Percentiles rank a stretch among this genome's conserved stretches.
phyloP scores from a whole-genome alignment of 2,113 vertebrate genomes.

The Calypte anna region DNA sequence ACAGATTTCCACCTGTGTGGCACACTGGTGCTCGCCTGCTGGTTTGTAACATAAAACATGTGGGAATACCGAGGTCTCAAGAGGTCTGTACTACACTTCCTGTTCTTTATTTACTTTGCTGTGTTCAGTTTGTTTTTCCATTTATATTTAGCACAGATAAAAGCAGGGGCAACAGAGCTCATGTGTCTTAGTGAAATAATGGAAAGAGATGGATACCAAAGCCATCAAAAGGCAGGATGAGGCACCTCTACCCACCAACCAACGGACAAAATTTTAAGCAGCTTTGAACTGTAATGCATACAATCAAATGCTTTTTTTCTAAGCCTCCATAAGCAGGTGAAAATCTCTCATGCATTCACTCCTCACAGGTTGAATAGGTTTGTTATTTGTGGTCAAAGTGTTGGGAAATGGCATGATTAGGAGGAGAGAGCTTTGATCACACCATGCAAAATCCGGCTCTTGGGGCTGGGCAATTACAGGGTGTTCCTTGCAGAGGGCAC shows the following conservation, averaged over 20 bases:
- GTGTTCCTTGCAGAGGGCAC: not conserved
- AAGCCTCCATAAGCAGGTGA: constrained; percentile 52
- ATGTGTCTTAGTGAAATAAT: constrained; percentile 47
- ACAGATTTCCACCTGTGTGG: constrained; percentile 70
- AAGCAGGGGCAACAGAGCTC: constrained; percentile 5
- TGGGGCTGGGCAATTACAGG: not conserved
- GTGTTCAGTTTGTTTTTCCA: constrained; percentile 62
- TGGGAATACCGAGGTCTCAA: constrained; percentile 59
- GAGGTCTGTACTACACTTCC: constrained; percentile 66
- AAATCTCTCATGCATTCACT: constrained; percentile 38
- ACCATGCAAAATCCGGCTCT: constrained; percentile 39
- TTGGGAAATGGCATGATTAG: not conserved
- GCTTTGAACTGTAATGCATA: not conserved
- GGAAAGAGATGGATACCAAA: constrained; percentile 19
- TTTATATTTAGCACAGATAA: constrained; percentile 70
- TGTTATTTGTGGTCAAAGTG: constrained; percentile 38
- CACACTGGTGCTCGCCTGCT: constrained; percentile 1
- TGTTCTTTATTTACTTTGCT: constrained; percentile 68
- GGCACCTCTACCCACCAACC: not conserved
- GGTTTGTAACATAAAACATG: constrained; percentile 58
- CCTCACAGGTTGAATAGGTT: constrained; percentile 37
- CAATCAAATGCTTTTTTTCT: constrained; percentile 4
- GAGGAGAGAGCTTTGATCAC: constrained; percentile 32
- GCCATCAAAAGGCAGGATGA: constrained; percentile 43
- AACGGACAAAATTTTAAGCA: constrained; percentile 32